Evolutionary conservation across 2,888 invertebrate genomes (phyloP).

Genomic region (Teinopalpus imperialis): DNA sequence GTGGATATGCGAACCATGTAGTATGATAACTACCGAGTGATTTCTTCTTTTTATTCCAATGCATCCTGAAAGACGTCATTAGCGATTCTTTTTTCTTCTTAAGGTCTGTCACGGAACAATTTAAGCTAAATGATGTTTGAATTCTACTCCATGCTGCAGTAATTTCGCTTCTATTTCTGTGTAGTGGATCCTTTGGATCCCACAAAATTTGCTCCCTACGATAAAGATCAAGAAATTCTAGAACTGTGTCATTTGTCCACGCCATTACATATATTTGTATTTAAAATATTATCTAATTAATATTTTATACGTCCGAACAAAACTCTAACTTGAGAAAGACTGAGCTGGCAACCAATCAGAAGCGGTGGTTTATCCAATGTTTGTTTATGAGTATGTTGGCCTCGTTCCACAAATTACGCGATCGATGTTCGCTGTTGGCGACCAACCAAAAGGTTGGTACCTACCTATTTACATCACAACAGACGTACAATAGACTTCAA

Average conservation of each 20-base stretch:
- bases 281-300: slow-evolving; percentile 13
- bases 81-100: slow-evolving; percentile 74
- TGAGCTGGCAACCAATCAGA: slow-evolving; percentile 46
- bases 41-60: slow-evolving; percentile 55
- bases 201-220: slow-evolving; percentile 61
- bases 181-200: slow-evolving; percentile 63
- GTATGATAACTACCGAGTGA: slow-evolving; percentile 48
- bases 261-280: slow-evolving; percentile 45
- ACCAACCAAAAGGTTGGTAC: slow-evolving; percentile 44
- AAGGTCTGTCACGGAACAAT: slow-evolving; percentile 54
- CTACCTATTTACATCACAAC: too few relatives aligned
- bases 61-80: slow-evolving; percentile 69
- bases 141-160: slow-evolving; percentile 67
- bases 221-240: slow-evolving; percentile 68
- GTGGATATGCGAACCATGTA: slow-evolving; percentile 66
- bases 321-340: slow-evolving; percentile 37
- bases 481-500: too few relatives aligned
- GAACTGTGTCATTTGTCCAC: slow-evolving; percentile 60
- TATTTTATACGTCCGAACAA: slow-evolving; percentile 34
- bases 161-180: slow-evolving; percentile 61
- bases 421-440: slow-evolving; percentile 53
- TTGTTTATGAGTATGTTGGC: slow-evolving; percentile 57
- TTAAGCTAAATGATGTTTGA: slow-evolving; percentile 50
- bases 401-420: slow-evolving; percentile 52
- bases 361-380: slow-evolving; percentile 50